Base-by-base conservation (phyloP, 2,113 vertebrate genomes). In the Sinosuthora webbiana region DNA sequence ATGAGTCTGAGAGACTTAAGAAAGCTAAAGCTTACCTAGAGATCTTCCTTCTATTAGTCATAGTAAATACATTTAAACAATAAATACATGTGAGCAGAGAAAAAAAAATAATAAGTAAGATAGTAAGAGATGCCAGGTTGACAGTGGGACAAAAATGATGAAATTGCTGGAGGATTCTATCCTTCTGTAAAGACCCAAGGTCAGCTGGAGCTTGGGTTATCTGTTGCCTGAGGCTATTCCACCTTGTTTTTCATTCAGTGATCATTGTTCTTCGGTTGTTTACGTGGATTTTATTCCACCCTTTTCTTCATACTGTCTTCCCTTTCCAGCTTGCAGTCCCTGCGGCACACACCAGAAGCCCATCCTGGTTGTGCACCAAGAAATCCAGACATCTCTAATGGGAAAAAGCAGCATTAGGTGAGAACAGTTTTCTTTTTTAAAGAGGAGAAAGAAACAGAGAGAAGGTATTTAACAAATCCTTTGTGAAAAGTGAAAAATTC, bases 221-320 rank as follows among this genome's bases (percentile, higher is more conserved):
- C 67, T 92, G 50, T 89, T 47, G 55, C 83, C 57, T 0, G 19
- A 74, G 92, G 85, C 80, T 79, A 87, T 55, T 74, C 60, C 83
- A 90, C 95, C 73, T 91, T 86, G 37, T 52, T 95, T 97, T 89
- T 80, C 55, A 91, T 91, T 88, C 87, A 74, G 78, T 31, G 64
- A 91, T 91, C 91, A 89, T 78, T 53, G 59, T 87, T 86, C 79
- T 75, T 86, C 1, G 0, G 56, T 83, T 93, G 67, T 89, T 92
- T 89, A 67, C 21, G 45, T 71, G 71, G 16, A 89, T 89, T 92
- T 84, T 87, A 89, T 94, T 93, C 76, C 45, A 87, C 39, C 13
- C 27, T 47, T 74, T 56, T 73, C 65, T 60, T 85, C 73, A 88
- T 47, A 44, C 77, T 73, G 60, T 68, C 24, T 50, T 79, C 49